Evolutionary conservation across 2,888 invertebrate genomes (phyloP), one percentile per base, ranked within the genome.

Genomic region (Argyresthia albistria): DNA sequence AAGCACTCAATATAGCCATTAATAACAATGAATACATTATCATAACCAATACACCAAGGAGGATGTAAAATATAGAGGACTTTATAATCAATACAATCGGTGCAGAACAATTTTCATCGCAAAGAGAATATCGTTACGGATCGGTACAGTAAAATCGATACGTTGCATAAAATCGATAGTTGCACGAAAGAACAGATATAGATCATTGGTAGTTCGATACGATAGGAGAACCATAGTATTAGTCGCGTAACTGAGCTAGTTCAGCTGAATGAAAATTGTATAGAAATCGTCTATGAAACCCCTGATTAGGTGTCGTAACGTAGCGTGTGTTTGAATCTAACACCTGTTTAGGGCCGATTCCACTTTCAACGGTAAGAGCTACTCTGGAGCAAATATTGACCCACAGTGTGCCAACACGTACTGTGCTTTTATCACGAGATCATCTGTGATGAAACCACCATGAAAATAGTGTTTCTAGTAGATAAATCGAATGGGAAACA

Each of bases 221-320:
- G 25, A 25, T 25, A 50, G 53, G 55, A 55, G 49, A 45, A 45
- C 45, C 46, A 46, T 58, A 54, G 57, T 55, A 60, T 60, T 61
- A 61, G 60, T 54, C 57, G 57, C 56, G 60, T 59, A 62, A 62
- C 61, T 25, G 25, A 25, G 43, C 48, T 14, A 10, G n/a, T 43
- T 8, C 14, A 45, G 35, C 11, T 25, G 43, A 53, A 37, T 46
- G 53, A 50, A 50, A 53, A 53, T 50, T 53, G 50, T 48, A 50
- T 25, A 35, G 25, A 15, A 25, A 25, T 4, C 10, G 46, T 35
- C 36, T 15, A 37, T 12, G 37, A 48, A 37, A 37, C 48, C 37
- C 12, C 36, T 48, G 48, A 48, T 48, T 48, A 48, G 35, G 12
- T 45, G 45, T 12, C 14, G 45, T 45, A 45, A 45, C 14, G 25